These are phyloP conservation scores for Falco peregrinus DNA, from an alignment of 2,797 vertebrate species.

Conservation along the genomic window DNA sequence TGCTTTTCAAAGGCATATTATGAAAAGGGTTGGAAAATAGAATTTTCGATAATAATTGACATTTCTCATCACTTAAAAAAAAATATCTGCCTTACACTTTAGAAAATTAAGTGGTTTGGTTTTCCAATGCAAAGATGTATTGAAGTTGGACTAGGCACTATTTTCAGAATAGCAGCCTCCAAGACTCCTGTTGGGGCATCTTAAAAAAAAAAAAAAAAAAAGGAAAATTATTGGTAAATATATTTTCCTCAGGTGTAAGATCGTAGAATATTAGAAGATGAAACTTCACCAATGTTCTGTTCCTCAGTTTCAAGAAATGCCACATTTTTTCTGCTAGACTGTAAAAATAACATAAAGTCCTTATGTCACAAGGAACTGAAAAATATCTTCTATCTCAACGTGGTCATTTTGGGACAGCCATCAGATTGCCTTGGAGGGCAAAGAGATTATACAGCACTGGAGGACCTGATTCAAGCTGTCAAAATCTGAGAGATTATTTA, in stretches of 20 bases:
- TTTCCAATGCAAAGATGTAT: neutral
- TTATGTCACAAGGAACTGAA: neutral
- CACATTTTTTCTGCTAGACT: neutral
- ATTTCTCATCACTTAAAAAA: neutral
- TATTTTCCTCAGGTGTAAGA: neutral
- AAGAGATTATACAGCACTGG: neutral
- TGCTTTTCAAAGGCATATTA: neutral
- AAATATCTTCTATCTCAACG: neutral
- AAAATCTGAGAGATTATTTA: neutral
- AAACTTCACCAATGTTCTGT: neutral
- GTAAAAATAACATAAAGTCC: neutral
- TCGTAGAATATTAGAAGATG: neutral
- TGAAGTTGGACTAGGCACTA: neutral
- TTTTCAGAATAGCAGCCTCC: neutral
- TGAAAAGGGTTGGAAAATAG: neutral
- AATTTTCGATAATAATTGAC: constrained; percentile 10
- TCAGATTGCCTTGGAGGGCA: neutral
- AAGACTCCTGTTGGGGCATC: neutral
- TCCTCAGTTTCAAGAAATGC: neutral
- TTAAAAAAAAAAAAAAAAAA: neutral
- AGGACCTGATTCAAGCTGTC: neutral
- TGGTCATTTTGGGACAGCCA: neutral
- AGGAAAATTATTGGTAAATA: neutral
- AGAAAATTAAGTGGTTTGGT: neutral
- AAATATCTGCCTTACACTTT: neutral